Percentiles rank a stretch among this genome's conserved stretches.
Evolutionary conservation across 1,140 invertebrate genomes (phyloP).

Genomic region (Conus betulinus): DNA sequence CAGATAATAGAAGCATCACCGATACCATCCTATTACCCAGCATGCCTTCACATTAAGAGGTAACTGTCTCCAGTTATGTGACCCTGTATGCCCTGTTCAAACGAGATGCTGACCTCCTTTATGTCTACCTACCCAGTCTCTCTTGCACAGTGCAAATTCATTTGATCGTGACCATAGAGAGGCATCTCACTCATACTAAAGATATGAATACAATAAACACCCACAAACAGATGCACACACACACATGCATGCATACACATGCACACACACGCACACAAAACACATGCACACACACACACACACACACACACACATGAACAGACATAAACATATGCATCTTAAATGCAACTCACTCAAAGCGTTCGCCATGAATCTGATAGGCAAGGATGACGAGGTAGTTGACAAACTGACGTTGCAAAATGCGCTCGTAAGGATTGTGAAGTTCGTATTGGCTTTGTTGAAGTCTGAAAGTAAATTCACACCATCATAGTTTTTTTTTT

Average conservation of each 20-base stretch:
- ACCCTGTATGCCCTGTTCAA: too few species aligned
- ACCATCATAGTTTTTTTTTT: not conserved
- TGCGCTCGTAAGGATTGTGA: constrained; percentile 74
- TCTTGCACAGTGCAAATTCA: too few species aligned
- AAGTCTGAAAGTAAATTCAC: constrained; percentile 53
- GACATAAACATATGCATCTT: not conserved
- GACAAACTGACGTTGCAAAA: constrained; percentile 72
- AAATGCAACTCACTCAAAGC: constrained; percentile 61
- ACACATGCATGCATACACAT: not conserved
- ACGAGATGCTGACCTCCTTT: too few species aligned
- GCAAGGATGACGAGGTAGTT: constrained; percentile 72
- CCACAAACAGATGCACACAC: not conserved
- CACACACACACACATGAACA: not conserved
- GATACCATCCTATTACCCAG: too few species aligned
- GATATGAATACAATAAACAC: not conserved
- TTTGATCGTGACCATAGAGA: too few species aligned
- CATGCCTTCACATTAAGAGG: too few species aligned
- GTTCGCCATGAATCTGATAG: constrained; percentile 67
- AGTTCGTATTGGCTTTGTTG: constrained; percentile 59
- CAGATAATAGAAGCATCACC: too few species aligned
- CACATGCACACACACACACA: not conserved
- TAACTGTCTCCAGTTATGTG: too few species aligned
- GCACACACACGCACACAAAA: not conserved
- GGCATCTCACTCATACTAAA: too few species aligned
- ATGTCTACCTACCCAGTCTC: too few species aligned